Percentiles rank a stretch among this genome's conserved stretches.
These are phyloP conservation scores for Zosterops lateralis DNA, from an alignment of 2,113 vertebrate species.

Conservation along the genomic window DNA sequence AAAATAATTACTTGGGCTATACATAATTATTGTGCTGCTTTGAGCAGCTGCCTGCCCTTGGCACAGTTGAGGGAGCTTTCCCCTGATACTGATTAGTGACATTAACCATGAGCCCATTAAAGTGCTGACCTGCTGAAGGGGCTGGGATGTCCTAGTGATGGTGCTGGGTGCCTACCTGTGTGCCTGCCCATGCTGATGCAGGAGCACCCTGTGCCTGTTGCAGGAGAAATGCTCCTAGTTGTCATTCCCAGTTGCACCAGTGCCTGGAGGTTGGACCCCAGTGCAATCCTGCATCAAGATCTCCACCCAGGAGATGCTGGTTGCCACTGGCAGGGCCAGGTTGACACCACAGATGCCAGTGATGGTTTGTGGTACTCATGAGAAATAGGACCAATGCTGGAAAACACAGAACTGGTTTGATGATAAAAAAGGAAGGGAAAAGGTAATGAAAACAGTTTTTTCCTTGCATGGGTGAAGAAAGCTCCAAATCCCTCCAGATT, in stretches of 20 bases:
- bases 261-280: neutral
- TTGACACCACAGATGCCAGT: neutral
- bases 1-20: conserved; percentile 54
- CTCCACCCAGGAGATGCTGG: neutral
- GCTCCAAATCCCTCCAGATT: neutral
- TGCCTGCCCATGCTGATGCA: neutral
- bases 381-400: neutral
- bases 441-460: neutral
- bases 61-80: conserved; percentile 5
- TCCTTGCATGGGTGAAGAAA: neutral
- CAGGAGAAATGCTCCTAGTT: neutral
- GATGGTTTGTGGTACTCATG: neutral
- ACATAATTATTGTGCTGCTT: conserved; percentile 48
- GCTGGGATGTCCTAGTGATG: neutral
- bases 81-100: neutral
- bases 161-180: neutral
- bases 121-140: neutral
- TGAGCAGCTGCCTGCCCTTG: conserved; percentile 39
- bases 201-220: neutral
- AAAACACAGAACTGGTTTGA: neutral
- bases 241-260: neutral
- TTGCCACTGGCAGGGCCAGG: neutral
- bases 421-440: neutral
- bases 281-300: neutral
- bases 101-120: neutral